These are phyloP conservation scores for Scortum barcoo DNA, from an alignment of 2,113 vertebrate genomes.

Conservation along the genomic window DNA sequence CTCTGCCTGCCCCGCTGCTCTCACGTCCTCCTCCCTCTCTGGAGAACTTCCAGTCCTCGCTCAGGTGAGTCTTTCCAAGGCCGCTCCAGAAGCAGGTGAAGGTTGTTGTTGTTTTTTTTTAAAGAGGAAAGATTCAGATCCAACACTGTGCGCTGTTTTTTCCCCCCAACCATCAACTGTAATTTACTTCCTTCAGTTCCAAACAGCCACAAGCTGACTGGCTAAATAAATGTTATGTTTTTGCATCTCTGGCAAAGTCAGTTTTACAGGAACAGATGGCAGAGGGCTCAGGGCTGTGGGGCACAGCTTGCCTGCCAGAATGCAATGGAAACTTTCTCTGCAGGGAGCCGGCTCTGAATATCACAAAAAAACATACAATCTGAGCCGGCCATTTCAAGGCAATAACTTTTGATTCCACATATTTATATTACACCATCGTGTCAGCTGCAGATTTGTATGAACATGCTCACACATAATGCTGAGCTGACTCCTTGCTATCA, in stretches of 20 bases:
- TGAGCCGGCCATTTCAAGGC: conserved; percentile 18
- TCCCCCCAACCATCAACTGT: not conserved
- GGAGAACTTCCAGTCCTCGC: conserved; percentile 56
- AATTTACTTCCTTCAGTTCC: conserved; percentile 36
- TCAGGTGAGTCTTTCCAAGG: conserved; percentile 38
- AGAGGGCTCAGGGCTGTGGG: conserved; percentile 65
- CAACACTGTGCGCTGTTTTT: not conserved
- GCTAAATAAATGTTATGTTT: conserved; percentile 56
- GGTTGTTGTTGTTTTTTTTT: too few species aligned
- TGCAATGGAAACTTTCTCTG: conserved; percentile 78
- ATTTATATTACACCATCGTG: not conserved
- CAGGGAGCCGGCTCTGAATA: conserved; percentile 42
- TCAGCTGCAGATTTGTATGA: not conserved
- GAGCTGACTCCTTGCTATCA: not conserved
- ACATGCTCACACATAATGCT: not conserved
- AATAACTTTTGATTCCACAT: not conserved
- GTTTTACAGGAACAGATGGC: conserved; percentile 76
- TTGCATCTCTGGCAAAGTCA: conserved; percentile 56
- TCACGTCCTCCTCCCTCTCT: conserved; percentile 43
- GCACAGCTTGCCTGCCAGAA: conserved; percentile 74
- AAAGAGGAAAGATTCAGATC: conserved; percentile 13
- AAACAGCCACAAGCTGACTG: conserved; percentile 62
- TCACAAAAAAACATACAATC: conserved; percentile 28
- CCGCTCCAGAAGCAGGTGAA: conserved; percentile 27
- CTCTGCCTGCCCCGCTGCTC: conserved; percentile 52